A percentile compares a stretch with the other conserved stretches of the same genome.
Evolutionary conservation across 2,888 invertebrate genomes (phyloP).

Genomic region (Cephus nigrinus): DNA sequence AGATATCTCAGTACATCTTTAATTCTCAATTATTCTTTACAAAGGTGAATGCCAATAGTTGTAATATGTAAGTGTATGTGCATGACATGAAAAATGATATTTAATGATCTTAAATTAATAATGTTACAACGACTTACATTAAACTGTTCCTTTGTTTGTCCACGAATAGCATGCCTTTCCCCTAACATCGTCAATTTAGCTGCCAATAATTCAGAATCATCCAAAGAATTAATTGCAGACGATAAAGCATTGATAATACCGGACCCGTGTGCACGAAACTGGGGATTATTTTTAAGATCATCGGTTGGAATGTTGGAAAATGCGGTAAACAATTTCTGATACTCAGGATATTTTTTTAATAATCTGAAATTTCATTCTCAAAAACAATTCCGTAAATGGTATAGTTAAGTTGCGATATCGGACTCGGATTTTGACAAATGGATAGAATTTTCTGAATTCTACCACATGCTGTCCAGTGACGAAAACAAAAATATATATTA

Average conservation of each 20-base stretch:
- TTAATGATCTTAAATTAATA: too few relatives aligned
- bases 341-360: constrained; percentile 65
- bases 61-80: too few relatives aligned
- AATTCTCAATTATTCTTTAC: too few relatives aligned
- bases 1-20: too few relatives aligned
- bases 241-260: constrained; percentile 67
- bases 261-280: constrained; percentile 68
- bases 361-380: constrained; percentile 56
- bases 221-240: constrained; percentile 67
- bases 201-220: constrained; percentile 64
- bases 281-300: constrained; percentile 61
- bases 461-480: background rate
- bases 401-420: too few relatives aligned
- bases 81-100: too few relatives aligned
- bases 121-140: constrained; percentile 42
- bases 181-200: constrained; percentile 60
- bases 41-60: too few relatives aligned
- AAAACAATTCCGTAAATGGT: too few relatives aligned
- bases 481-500: background rate
- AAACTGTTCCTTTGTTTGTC: constrained; percentile 58
- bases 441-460: too few relatives aligned
- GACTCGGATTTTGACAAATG: too few relatives aligned
- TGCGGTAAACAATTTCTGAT: constrained; percentile 65
- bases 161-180: constrained; percentile 68
- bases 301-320: constrained; percentile 64